Conservation (phyloP, 2,888 invertebrate species). For the Chrysolina americana region DNA sequence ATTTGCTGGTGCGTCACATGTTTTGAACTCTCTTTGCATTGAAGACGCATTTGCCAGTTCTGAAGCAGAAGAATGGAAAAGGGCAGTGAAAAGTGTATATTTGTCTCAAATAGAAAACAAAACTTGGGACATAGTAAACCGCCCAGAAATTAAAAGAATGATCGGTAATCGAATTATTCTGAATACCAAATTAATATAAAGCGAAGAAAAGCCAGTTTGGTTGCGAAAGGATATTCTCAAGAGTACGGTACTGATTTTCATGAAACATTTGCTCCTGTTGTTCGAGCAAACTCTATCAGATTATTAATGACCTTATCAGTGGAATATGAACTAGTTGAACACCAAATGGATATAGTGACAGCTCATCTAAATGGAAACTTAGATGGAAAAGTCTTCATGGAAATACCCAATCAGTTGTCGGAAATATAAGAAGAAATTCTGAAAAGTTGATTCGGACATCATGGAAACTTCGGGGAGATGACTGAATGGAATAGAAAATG, state of each 20-base stretch:
- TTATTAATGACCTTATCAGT: neutral
- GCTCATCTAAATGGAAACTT: no score
- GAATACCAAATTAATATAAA: constrained; percentile 42
- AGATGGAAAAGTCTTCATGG: no score
- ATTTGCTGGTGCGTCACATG: no score
- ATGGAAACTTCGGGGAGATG: no score
- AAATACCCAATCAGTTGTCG: no score
- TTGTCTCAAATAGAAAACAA: neutral
- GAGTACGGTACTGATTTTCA: constrained; percentile 6
- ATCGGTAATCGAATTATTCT: neutral
- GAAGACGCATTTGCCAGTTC: constrained; percentile 35
- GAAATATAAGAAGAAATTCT: no score
- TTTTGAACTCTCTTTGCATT: neutral
- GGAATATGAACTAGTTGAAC: neutral
- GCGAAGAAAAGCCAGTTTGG: constrained; percentile 24
- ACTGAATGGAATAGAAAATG: neutral
- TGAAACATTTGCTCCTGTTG: constrained; percentile 16
- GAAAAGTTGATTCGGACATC: no score
- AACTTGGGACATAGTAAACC: no score
- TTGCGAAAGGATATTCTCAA: constrained; percentile 12
- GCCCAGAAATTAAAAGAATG: neutral
- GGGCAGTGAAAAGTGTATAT: constrained; percentile 32
- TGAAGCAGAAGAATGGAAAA: no score
- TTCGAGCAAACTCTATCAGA: no score
- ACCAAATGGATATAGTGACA: no score